phyloP scores from a whole-genome alignment of 30 jellyfish, hydroid and myxozoan species.

The Aurelia aurita region DNA sequence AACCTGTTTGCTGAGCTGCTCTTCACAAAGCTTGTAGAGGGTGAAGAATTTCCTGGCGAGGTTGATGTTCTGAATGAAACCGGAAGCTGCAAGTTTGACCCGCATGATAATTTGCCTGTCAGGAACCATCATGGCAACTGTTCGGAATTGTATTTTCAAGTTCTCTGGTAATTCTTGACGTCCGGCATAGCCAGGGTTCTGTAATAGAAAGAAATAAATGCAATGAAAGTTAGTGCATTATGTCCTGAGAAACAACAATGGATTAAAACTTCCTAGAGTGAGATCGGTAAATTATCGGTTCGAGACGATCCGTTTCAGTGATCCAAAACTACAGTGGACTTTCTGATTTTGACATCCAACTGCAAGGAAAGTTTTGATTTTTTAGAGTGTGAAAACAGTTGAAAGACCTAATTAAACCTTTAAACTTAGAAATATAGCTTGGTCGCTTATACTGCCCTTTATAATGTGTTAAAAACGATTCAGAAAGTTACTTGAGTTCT shows the following conservation, averaged over 20 bases:
- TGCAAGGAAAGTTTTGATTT: too few species aligned
- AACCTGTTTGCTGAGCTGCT: constrained; percentile 83
- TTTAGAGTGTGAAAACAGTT: too few species aligned
- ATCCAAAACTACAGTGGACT: too few species aligned
- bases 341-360: too few species aligned
- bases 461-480: too few species aligned
- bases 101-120: constrained; percentile 95
- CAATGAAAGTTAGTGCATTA: not conserved
- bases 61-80: constrained; percentile 82
- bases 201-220: not conserved
- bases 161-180: constrained; percentile 95
- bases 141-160: constrained; percentile 87
- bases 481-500: too few species aligned
- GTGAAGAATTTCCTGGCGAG: constrained; percentile 90
- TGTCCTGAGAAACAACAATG: not conserved
- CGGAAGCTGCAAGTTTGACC: constrained; percentile 90
- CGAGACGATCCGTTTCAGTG: too few species aligned
- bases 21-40: constrained; percentile 86
- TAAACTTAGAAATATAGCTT: too few species aligned
- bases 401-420: too few species aligned
- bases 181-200: constrained; percentile 98
- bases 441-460: too few species aligned
- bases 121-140: constrained; percentile 97
- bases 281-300: too few species aligned
- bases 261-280: too few species aligned